Percentiles rank a stretch among this genome's conserved stretches.
Conservation (phyloP, 2,113 vertebrate genomes). For the Mungos mungo region DNA sequence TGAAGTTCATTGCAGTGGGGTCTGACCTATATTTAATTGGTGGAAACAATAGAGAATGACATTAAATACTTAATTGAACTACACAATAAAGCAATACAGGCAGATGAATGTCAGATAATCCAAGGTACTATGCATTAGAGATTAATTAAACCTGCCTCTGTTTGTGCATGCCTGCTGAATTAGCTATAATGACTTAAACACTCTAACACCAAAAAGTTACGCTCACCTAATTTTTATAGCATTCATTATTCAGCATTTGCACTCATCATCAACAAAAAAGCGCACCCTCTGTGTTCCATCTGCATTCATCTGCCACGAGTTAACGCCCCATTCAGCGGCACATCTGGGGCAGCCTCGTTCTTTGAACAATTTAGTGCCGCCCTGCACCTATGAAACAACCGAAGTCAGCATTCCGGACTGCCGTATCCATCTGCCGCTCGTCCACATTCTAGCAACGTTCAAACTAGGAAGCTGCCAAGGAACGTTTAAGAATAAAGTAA, state of each 20-base stretch:
- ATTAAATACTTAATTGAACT: slow-evolving; percentile 38
- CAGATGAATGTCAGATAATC: slow-evolving; percentile 45
- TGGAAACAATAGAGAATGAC: not conserved
- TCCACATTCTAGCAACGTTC: fast-evolving
- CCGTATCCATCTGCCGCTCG: not conserved
- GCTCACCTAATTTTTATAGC: slow-evolving; percentile 45
- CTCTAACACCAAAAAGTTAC: slow-evolving; percentile 44
- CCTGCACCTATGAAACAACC: not conserved
- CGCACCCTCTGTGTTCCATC: not conserved
- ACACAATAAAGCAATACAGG: slow-evolving; percentile 36
- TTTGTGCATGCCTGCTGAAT: slow-evolving; percentile 30
- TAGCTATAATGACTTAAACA: slow-evolving; percentile 27
- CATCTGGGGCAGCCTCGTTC: slow-evolving; percentile 70
- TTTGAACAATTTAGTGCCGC: slow-evolving; percentile 62
- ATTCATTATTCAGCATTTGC: slow-evolving; percentile 66
- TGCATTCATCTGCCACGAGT: slow-evolving; percentile 64
- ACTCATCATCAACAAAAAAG: slow-evolving; percentile 55
- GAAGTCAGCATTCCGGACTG: not conserved
- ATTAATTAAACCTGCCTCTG: not conserved
- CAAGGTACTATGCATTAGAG: slow-evolving; percentile 29
- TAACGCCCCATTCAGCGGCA: slow-evolving; percentile 63
- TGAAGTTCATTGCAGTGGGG: not conserved
- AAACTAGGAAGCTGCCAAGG: not conserved
- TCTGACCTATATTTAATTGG: slow-evolving; percentile 34
- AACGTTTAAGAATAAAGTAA: not conserved